Evolutionary conservation across 1,140 invertebrate genomes (phyloP).

Genomic region (Solenopsis fugax): DNA sequence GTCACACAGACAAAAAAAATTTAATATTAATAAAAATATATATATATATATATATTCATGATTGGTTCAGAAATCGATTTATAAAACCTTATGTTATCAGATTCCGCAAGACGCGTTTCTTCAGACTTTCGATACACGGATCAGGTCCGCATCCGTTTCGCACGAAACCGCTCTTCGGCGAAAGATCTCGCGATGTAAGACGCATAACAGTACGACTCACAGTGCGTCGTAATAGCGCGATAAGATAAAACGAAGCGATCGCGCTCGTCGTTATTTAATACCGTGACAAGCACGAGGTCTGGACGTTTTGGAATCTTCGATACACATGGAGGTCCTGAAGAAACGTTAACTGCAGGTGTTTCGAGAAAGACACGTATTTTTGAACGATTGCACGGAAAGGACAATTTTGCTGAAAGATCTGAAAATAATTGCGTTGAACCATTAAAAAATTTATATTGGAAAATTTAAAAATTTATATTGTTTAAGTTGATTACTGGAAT

Average conservation of each 20-base stretch:
- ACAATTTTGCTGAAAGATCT: too few relatives aligned
- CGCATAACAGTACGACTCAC: slow-evolving; percentile 24
- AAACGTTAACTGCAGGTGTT: background rate
- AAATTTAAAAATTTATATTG: too few relatives aligned
- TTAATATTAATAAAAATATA: too few relatives aligned
- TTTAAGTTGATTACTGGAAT: too few relatives aligned
- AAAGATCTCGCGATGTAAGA: slow-evolving; percentile 36
- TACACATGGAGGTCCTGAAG: background rate
- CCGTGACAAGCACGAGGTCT: background rate
- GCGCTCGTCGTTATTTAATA: slow-evolving; percentile 54
- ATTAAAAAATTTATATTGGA: too few relatives aligned
- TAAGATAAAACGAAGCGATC: slow-evolving; percentile 53
- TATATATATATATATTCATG: too few relatives aligned
- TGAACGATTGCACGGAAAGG: background rate
- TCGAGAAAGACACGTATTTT: slow-evolving; percentile 6
- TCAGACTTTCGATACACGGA: background rate
- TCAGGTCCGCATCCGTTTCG: background rate
- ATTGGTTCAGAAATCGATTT: too few relatives aligned
- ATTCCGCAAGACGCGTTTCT: background rate
- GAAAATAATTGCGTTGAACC: too few relatives aligned
- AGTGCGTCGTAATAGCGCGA: slow-evolving; percentile 45
- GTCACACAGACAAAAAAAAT: background rate
- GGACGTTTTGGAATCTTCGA: background rate
- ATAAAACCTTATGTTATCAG: too few relatives aligned
- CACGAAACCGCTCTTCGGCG: background rate